Conservation (phyloP, 2,797 vertebrate genomes). For the Gila robusta region DNA sequence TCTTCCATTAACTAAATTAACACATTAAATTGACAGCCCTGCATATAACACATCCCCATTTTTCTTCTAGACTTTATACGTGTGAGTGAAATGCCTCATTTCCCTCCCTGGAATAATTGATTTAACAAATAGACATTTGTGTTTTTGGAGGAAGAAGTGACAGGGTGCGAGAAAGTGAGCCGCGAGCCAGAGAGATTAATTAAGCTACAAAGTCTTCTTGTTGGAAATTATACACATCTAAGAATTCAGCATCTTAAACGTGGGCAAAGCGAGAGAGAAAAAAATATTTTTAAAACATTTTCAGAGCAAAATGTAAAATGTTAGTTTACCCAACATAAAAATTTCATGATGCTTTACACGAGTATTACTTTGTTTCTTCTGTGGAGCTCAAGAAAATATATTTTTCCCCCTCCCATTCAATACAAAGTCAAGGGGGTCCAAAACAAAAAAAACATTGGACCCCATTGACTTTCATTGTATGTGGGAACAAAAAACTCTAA, state of each 20-base stretch:
- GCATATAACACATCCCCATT: slow-evolving; percentile 7
- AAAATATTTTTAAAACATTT: not conserved
- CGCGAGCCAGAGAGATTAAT: slow-evolving; percentile 78
- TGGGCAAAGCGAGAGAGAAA: slow-evolving; percentile 10
- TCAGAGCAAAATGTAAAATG: slow-evolving; percentile 41
- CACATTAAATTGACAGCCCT: slow-evolving; percentile 12
- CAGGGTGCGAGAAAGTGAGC: slow-evolving; percentile 74
- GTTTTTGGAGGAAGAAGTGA: slow-evolving; percentile 79
- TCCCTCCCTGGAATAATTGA: slow-evolving; percentile 77
- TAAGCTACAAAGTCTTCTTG: slow-evolving; percentile 81
- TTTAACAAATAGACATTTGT: slow-evolving; percentile 81
- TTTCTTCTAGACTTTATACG: not conserved
- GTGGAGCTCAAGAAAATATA: not conserved
- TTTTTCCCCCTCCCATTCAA: too few species aligned
- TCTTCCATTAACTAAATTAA: slow-evolving; percentile 8
- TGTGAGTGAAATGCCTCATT: slow-evolving; percentile 29
- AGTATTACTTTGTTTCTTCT: not conserved
- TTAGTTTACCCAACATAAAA: not conserved
- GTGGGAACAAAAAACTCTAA: too few species aligned
- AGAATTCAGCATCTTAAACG: slow-evolving; percentile 59
- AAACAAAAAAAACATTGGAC: not conserved
- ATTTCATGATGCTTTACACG: not conserved
- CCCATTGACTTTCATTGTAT: not conserved
- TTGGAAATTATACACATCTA: slow-evolving; percentile 81
- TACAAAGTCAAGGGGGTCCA: too few species aligned